A percentile compares a stretch with the other conserved stretches of the same genome.
Evolutionary conservation across 2,113 vertebrate genomes (phyloP).

Genomic region (Microtus richardsoni): DNA sequence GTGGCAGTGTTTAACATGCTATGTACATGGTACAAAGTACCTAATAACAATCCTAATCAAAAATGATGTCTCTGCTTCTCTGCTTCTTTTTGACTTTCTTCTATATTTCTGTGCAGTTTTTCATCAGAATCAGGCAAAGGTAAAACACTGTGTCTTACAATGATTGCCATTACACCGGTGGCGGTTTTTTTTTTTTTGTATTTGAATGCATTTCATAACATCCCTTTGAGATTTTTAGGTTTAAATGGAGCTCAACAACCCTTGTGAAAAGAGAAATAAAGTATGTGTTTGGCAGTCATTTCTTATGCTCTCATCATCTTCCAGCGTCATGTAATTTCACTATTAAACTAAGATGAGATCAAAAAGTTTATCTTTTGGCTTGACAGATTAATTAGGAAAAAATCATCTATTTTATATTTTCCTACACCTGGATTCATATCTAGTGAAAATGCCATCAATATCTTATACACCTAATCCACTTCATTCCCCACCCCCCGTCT

Average conservation of each 20-base stretch:
- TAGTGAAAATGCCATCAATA: background rate
- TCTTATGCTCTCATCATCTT: background rate
- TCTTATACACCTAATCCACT: no score
- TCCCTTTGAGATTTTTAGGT: fast-evolving
- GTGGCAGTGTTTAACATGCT: background rate
- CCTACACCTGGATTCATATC: background rate
- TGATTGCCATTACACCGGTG: background rate
- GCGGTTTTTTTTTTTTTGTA: background rate
- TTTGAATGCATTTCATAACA: background rate
- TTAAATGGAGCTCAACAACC: background rate
- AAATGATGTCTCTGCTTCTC: background rate
- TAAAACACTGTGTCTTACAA: background rate
- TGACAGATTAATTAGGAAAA: background rate
- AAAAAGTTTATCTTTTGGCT: background rate
- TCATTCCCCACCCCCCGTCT: background rate
- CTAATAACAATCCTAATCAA: background rate
- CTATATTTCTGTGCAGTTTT: background rate
- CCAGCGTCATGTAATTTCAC: background rate
- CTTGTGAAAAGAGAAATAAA: background rate
- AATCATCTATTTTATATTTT: background rate
- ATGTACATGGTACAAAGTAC: background rate
- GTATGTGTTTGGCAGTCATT: background rate
- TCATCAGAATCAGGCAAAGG: background rate
- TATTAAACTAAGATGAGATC: background rate
- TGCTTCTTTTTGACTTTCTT: background rate